Evolutionary conservation across 2,113 vertebrate genomes (phyloP).

Genomic region (Cathartes aura): DNA sequence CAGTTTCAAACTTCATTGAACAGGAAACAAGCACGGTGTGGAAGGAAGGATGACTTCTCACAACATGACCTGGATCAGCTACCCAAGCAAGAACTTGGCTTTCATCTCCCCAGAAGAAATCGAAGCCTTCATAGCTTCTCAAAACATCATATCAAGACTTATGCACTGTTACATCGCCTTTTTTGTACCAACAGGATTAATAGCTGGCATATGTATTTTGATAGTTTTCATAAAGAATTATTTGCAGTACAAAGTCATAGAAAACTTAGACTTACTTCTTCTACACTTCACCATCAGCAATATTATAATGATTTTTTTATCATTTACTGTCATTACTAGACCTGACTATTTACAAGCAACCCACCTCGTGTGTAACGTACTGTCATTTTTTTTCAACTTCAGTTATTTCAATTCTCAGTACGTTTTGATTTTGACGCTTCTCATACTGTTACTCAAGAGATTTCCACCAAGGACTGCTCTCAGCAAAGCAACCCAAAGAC

Average conservation of each 20-base stretch:
- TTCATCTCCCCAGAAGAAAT: neutral
- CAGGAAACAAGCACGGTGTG: neutral
- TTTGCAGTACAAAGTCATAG: neutral
- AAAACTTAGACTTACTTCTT: conserved; percentile 71
- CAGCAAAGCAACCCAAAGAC: neutral
- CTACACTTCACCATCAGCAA: conserved; percentile 74
- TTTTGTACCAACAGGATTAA: conserved; percentile 73
- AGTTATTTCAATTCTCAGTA: conserved; percentile 75
- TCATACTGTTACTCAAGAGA: conserved; percentile 32
- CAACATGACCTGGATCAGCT: conserved; percentile 68
- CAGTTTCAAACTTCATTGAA: neutral
- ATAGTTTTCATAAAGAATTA: conserved; percentile 72
- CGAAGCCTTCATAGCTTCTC: conserved; percentile 50
- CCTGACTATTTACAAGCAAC: conserved; percentile 72
- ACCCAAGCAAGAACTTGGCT: conserved; percentile 54
- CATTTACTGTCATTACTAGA: conserved; percentile 71
- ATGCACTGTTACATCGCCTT: conserved; percentile 73
- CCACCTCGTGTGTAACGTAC: conserved; percentile 60
- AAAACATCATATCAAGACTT: conserved; percentile 73
- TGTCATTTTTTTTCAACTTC: conserved; percentile 80
- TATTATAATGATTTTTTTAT: conserved; percentile 76
- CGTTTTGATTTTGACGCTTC: conserved; percentile 62
- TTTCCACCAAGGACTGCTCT: conserved; percentile 5
- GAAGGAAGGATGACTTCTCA: conserved; percentile 45
- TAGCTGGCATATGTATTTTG: conserved; percentile 71